Evolutionary conservation across 2,113 vertebrate genomes (phyloP).

Genomic region (Chloroceryle aenea): DNA sequence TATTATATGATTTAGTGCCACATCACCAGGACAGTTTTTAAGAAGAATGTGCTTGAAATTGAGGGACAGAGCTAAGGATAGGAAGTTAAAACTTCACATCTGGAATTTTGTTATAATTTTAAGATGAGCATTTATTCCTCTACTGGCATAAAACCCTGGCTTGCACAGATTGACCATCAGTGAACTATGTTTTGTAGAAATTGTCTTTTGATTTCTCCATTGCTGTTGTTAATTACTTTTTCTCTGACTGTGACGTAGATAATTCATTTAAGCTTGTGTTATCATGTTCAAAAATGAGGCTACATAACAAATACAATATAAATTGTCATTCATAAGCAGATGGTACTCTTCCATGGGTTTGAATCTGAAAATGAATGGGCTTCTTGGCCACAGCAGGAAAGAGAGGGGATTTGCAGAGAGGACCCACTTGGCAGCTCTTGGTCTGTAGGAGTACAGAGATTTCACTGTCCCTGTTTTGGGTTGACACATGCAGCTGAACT

Average conservation of each 20-base stretch:
- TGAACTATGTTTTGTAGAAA: neutral
- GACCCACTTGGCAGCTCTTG: neutral
- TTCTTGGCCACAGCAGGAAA: accelerated
- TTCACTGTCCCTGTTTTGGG: neutral
- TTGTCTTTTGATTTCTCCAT: neutral
- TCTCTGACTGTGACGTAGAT: neutral
- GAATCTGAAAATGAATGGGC: neutral
- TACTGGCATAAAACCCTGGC: neutral
- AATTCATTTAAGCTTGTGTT: neutral
- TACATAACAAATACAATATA: neutral
- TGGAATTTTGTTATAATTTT: neutral
- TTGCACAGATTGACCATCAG: neutral
- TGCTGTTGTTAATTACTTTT: neutral
- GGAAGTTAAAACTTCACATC: neutral
- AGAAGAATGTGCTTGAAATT: neutral
- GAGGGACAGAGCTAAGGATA: neutral
- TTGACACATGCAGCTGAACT: neutral
- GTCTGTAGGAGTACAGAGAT: accelerated
- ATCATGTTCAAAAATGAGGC: neutral
- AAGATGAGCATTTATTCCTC: neutral
- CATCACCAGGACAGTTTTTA: neutral
- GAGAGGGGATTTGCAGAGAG: neutral
- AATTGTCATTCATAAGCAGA: neutral
- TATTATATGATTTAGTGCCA: neutral
- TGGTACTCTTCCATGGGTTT: neutral